Base-by-base conservation (phyloP, 2,888 invertebrate species). In the Macaria notata region DNA sequence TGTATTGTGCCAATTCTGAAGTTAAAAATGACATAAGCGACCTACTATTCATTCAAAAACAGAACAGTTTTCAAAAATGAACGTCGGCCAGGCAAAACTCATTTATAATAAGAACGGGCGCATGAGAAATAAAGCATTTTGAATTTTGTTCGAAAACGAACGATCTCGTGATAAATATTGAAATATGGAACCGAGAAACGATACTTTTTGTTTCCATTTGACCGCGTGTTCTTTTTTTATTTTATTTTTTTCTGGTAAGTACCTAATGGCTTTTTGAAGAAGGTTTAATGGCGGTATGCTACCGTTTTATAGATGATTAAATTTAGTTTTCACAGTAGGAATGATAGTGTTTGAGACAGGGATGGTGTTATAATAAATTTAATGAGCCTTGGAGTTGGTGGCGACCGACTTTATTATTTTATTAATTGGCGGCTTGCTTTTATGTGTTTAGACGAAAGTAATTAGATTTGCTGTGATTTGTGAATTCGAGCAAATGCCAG, bases 121-220 rank as follows among this genome's bases (percentile, higher is more conserved):
- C 70, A 64, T 64, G 74, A 53, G 48, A 60, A 68, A 67, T 70
- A 70, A 72, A 76, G 66, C 78, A 81, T 83, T 85, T 84, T 76
- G 82, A 81, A 82, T 88, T 88, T 88, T 81, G 85, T 86, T 86
- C 85, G 83, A 83, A 90, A 88, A 89, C 81, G 84, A 81, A 83
- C 81, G 88, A 88, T 90, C 83, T 75, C 69, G 84, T 82, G 89
- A 89, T 90, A 90, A 90, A 89, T 89, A 86, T 88, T 90, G 87
- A 88, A 89, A 87, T 90, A 88, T 88, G 86, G 86, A 84, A 84
- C 83, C 83, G 83, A 84, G 86, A 86, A 84, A 74, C 79, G 80
- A 81, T 84, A 75, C 74, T 78, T 85, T 84, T 81, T 83, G 72
- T 65, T 81, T 75, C 65, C 73, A 65, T 74, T 72, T 61, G 60